Base-by-base conservation (phyloP, 2,113 vertebrate genomes). In the Paratilapia polleni region DNA sequence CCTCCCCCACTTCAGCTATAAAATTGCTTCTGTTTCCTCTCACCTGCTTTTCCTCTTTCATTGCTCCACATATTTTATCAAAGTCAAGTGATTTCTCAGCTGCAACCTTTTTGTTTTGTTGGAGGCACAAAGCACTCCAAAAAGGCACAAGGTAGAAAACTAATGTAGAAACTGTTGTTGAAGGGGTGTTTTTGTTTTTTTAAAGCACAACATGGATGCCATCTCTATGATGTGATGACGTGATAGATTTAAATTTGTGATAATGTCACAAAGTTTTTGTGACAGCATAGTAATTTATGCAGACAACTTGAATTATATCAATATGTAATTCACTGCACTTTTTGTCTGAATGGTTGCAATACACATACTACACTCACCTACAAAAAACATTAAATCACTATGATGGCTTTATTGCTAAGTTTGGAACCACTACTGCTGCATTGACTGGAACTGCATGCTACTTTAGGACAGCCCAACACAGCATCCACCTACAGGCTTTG, bases 11-110 rank as follows among this genome's bases (percentile, higher is more conserved):
- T 80, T 77, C 78, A 76, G 80, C 82, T 52, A 79, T 87, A 81
- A 89, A 92, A 93, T 91, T 87, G 88, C 87, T 83, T 86, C 85
- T 86, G 76, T 77, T 85, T 73, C 79, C 73, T 81, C 78, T 75
- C 77, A 41, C 56, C 43, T 76, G 75, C 63, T 49, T 78, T 61
- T 86, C 62, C 61, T 28, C 83, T 84, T 68, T 82, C 74, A 87
- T 85, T 63, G 59, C 73, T 82, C 85, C 88, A 89, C 84, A 91
- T 94, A 89, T 94, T 93, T 89, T 80, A 89, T 89, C 85, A 87
- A 89, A 62, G 77, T 86, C 83, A 80, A 61, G 70, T 64, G 61
- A 82, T 92, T 88, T 89, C 77, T 56, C 26, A 76, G 77, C 79
- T 80, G 81, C 52, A 82, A 9, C 17, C 34, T 62, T 81, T 80